phyloP scores from a whole-genome alignment of 2,888 invertebrate species.

The Drosophila niveifrons region DNA sequence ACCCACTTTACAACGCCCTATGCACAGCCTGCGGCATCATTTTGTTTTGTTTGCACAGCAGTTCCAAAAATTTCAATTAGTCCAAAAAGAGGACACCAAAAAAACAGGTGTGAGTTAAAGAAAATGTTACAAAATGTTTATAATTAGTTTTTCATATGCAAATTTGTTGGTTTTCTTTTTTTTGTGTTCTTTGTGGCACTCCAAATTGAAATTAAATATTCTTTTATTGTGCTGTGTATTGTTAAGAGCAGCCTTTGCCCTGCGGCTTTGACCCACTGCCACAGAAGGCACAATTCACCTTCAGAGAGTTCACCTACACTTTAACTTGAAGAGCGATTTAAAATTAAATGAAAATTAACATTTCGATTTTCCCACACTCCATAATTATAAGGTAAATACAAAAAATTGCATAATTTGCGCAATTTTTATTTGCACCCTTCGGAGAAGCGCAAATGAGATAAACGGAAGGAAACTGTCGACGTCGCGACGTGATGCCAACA shows the following conservation, averaged over 20 bases:
- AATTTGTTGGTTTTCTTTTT: constrained; percentile 45
- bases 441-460: constrained; percentile 51
- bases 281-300: constrained; percentile 4
- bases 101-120: constrained; percentile 12
- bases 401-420: constrained; percentile 52
- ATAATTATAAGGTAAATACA: constrained; percentile 27
- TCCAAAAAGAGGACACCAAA: constrained; percentile 6
- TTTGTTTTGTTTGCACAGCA: constrained; percentile 74
- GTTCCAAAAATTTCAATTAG: constrained; percentile 76
- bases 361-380: constrained; percentile 5
- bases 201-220: constrained; percentile 74
- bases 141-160: constrained; percentile 79
- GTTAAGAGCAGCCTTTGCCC: constrained; percentile 41
- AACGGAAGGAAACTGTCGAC: constrained; percentile 60
- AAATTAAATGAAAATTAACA: constrained; percentile 15
- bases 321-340: constrained; percentile 26
- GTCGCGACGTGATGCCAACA: constrained; percentile 16
- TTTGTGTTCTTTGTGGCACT: constrained; percentile 37
- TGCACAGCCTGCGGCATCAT: constrained; percentile 20
- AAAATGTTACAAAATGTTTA: constrained; percentile 68
- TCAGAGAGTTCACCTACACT: constrained; percentile 22
- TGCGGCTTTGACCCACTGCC: constrained; percentile 68
- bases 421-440: constrained; percentile 24
- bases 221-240: constrained; percentile 31
- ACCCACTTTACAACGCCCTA: constrained; percentile 44